phyloP scores from a whole-genome alignment of 2,797 vertebrate genomes.

The Gallinago stenura region DNA sequence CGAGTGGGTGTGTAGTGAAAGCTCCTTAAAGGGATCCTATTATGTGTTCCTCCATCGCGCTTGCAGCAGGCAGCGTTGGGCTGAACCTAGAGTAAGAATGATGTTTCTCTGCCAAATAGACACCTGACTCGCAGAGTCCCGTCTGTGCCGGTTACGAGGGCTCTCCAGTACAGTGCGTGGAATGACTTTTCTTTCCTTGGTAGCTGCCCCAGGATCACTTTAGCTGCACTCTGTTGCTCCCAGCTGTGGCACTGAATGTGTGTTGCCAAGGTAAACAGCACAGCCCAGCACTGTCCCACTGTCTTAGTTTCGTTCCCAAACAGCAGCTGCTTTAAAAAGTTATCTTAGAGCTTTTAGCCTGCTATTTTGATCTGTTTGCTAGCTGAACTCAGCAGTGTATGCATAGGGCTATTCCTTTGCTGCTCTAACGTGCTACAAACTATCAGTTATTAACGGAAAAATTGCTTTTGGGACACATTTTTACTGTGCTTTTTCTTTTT shows the following conservation, averaged over 20 bases:
- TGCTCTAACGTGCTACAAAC: constrained; percentile 8
- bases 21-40: constrained; percentile 68
- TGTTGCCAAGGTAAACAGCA: constrained; percentile 69
- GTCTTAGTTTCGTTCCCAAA: constrained; percentile 19
- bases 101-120: constrained; percentile 67
- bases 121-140: constrained; percentile 65
- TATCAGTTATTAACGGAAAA: constrained; percentile 13
- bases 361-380: constrained; percentile 44
- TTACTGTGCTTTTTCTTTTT: not conserved
- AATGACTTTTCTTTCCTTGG: constrained; percentile 68
- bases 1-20: constrained; percentile 63
- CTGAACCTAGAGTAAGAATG: not conserved
- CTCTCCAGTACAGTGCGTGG: constrained; percentile 34
- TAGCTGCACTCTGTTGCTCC: constrained; percentile 59
- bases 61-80: not conserved
- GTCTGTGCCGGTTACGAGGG: constrained; percentile 62
- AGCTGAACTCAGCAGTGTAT: constrained; percentile 32
- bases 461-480: not conserved
- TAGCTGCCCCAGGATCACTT: constrained; percentile 63
- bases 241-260: constrained; percentile 65
- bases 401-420: constrained; percentile 30
- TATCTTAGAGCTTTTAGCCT: constrained; percentile 49
- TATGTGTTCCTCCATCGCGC: constrained; percentile 13
- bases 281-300: constrained; percentile 41
- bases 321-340: constrained; percentile 47